Evolutionary conservation across 2,113 vertebrate genomes (phyloP), one percentile per base, ranked within the genome.

Genomic region (Calidris pygmaea): DNA sequence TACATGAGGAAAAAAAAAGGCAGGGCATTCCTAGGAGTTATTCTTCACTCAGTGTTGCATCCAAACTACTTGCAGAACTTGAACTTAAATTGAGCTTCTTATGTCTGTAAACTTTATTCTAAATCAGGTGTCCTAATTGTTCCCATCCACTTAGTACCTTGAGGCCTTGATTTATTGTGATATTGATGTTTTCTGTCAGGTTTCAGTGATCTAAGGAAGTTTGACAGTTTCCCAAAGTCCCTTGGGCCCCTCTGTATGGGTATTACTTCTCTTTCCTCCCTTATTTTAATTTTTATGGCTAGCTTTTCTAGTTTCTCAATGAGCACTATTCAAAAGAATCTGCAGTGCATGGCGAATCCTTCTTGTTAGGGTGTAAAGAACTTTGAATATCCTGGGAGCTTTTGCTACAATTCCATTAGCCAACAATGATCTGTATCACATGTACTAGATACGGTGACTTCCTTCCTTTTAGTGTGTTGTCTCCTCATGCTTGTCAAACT

Each of bases 381-480:
- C 35, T 81, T 75, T 35, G 19, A 79, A 73, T 39, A 43, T 60
- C 35, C 27, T 65, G 43, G 13, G 20, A 82, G 9, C 3, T 83
- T 90, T 68, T 92, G 26, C 60, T 84, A 34, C 48, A 56, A 7
- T 73, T 93, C 47, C 7, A 3, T 83, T 83, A 75, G 37, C 48
- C 13, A 55, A 1, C 41, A 77, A 2, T 39, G 27, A 50, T 41
- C 13, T 2, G 0, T 27, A 19, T 12, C 53, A 29, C 2, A 0
- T 60, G 15, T 77, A 37, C 41, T 52, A 27, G 20, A 14, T 52
- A 41, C 14, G 20, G 41, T 29, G 12, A 32, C 7, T 81, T 53
- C 6, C 27, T 71, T 74, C 32, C 59, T 78, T 68, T 75, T 29
- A 34, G 23, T 29, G 1, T 85, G 30, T 41, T 65, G 20, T 11